Evolutionary conservation across 2,113 vertebrate genomes (phyloP), one percentile per base, ranked within the genome.

Genomic region (Callipepla californica): DNA sequence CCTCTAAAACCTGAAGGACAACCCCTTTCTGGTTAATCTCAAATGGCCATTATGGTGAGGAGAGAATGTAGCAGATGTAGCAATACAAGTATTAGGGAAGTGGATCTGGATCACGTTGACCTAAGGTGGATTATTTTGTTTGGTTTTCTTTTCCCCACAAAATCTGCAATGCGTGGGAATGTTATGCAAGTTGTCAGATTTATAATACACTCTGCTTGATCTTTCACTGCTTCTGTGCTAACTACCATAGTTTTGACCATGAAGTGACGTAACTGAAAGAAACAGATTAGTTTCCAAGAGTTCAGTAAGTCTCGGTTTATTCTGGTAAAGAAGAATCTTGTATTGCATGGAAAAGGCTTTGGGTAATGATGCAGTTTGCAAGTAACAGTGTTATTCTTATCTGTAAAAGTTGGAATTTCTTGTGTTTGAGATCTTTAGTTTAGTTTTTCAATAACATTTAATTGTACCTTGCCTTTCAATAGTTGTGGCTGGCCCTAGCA

Each of bases 401-500:
- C 69, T 78, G 40, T 40, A 4, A n/a, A 32, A 69, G 5, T 34
- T 80, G 32, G 1, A 67, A 5, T 38, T 45, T 57, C 40, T 42
- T 70, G 5, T 50, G 34, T 80, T 76, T 73, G 20, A 15, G 22
- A 9, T 28, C 58, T 51, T 17, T 25, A 16, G n/a, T 40, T 3
- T 17, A 15, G 4, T 65, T 40, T 50, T 14, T 47, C 40, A 79
- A 19, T 70, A 70, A 34, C n/a, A 44, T 66, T 53, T 72, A 62
- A 72, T 79, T 78, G 18, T 88, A 4, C 38, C 7, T 62, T 95
- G 53, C 55, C 8, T 82, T 89, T 90, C 85, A 40, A 91, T 82
- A 99, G 99, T 97, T 99, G 17, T 99, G 99, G 99, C 97, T 99
- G 80, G 99, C 99, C 53, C 97, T 99, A 59, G 99, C 99, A 26